Conservation (phyloP, 92 coral and sea anemone genomes). For the Epizoanthus ramosus region DNA sequence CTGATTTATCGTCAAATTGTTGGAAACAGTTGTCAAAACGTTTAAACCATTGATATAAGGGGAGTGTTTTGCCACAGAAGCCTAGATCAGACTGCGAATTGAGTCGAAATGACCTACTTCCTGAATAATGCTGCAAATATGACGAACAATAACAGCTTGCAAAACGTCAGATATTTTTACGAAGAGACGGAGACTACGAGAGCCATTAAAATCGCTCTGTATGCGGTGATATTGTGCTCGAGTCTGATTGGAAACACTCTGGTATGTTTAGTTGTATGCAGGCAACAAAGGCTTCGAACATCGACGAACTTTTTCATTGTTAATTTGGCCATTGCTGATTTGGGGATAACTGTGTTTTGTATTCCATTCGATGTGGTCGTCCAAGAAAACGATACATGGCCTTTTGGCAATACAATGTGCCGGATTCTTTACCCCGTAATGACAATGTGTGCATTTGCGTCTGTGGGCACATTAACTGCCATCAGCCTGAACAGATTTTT, state of each 20-base stretch:
- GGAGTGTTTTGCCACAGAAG: background rate
- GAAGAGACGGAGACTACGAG: conserved; percentile 48
- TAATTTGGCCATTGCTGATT: conserved; percentile 78
- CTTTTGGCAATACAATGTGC: conserved; percentile 76
- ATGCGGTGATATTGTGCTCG: conserved; percentile 51
- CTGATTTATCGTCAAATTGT: background rate
- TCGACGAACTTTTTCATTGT: conserved; percentile 87
- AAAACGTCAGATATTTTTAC: conserved; percentile 3
- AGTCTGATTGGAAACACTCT: conserved; percentile 75
- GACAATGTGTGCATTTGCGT: conserved; percentile 89
- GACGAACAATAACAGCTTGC: background rate
- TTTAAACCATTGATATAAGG: background rate
- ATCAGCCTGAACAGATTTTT: conserved; percentile 76
- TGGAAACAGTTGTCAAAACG: background rate
- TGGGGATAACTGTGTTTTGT: conserved; percentile 74
- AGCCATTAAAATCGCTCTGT: conserved; percentile 65
- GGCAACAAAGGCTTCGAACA: conserved; percentile 78
- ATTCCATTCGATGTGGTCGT: conserved; percentile 85
- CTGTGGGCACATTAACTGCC: conserved; percentile 88
- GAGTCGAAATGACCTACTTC: background rate
- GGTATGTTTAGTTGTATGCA: conserved; percentile 81
- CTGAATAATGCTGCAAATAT: background rate
- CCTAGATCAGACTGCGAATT: background rate
- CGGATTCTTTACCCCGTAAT: conserved; percentile 77
- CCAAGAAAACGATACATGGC: conserved; percentile 81